These are phyloP conservation scores for Synaphobranchus kaupii DNA, from an alignment of 2,797 vertebrate genomes.

Conservation along the genomic window DNA sequence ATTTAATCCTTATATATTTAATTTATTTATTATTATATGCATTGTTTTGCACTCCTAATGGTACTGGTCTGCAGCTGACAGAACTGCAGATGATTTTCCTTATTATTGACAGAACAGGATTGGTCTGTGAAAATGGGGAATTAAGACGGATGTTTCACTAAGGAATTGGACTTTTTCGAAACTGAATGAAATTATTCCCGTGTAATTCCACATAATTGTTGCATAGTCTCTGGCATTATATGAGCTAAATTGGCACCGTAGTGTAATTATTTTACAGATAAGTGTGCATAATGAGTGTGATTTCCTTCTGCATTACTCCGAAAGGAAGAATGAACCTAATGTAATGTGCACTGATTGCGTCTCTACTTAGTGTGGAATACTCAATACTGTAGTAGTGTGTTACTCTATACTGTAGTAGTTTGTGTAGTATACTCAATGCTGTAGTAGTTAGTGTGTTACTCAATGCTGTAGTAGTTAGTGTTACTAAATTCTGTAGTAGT, in stretches of 20 bases:
- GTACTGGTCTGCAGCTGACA: background rate
- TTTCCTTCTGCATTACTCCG: background rate
- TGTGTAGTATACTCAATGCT: no score
- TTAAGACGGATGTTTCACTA: background rate
- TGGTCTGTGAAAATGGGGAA: background rate
- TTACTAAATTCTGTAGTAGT: no score
- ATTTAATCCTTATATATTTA: background rate
- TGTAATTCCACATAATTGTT: background rate
- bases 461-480: no score
- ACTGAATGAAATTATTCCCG: background rate
- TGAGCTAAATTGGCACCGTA: background rate
- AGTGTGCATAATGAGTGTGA: background rate
- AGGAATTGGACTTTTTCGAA: background rate
- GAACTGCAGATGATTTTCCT: background rate
- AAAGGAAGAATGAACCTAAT: background rate
- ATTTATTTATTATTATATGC: no score
- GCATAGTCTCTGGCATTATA: background rate
- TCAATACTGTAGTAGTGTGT: background rate
- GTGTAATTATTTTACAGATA: background rate
- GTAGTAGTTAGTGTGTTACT: no score
- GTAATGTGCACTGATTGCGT: background rate
- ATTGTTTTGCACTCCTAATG: no score
- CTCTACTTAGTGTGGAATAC: background rate
- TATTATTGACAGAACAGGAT: background rate
- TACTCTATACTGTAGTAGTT: no score